Conservation (phyloP, 2,797 vertebrate genomes). For the Sylvia borin region DNA sequence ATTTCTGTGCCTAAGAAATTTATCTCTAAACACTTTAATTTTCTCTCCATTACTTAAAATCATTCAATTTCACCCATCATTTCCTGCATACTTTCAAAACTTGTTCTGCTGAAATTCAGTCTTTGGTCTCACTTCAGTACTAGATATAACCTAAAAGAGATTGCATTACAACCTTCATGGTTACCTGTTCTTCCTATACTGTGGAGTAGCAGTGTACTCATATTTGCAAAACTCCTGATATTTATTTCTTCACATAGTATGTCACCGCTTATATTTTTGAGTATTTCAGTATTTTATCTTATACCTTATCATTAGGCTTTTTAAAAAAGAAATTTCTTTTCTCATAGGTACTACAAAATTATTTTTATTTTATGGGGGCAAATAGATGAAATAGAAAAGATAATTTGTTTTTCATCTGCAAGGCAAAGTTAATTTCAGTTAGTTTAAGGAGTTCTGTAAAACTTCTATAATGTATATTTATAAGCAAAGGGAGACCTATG, state of each 20-base stretch:
- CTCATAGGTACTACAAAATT: not conserved
- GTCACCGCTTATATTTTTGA: not conserved
- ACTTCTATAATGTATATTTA: accelerated
- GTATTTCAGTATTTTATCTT: not conserved
- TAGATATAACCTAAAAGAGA: not conserved
- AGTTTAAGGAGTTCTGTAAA: not conserved
- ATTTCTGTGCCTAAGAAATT: slow-evolving; percentile 30
- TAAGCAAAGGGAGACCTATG: not conserved
- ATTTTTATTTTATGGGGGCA: not conserved
- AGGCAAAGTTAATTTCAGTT: not conserved
- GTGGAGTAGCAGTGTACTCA: not conserved
- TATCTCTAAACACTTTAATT: slow-evolving; percentile 39
- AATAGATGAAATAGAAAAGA: not conserved
- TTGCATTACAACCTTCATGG: not conserved
- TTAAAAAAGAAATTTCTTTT: not conserved
- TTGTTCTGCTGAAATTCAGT: slow-evolving; percentile 40
- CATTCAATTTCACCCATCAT: slow-evolving; percentile 59
- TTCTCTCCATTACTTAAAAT: slow-evolving; percentile 52
- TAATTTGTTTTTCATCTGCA: not conserved
- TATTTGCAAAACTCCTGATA: not conserved
- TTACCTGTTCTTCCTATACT: not conserved
- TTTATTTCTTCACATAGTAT: not conserved
- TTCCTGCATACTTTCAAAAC: slow-evolving; percentile 30
- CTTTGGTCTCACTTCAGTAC: not conserved
- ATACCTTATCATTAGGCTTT: not conserved